Evolutionary conservation across 2,797 vertebrate species (phyloP).

Genomic region (Paramormyrops hopkinsi): DNA sequence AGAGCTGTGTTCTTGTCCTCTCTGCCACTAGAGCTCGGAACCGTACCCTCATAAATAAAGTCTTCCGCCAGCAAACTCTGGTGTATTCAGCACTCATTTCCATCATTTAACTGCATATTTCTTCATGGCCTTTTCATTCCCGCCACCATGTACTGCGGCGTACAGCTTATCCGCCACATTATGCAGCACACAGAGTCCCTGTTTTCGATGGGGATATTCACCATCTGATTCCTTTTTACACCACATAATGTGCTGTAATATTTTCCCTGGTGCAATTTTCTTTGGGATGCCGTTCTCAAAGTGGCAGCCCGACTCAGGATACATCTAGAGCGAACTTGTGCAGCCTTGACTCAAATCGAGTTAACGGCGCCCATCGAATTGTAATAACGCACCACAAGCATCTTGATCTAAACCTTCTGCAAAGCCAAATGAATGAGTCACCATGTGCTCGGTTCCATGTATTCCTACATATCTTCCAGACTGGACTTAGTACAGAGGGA

Average conservation of each 20-base stretch:
- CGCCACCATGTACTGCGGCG: slow-evolving; percentile 30
- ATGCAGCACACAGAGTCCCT: slow-evolving; percentile 32
- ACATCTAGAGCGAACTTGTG: slow-evolving; percentile 40
- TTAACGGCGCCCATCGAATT: neutral
- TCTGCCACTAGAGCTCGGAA: slow-evolving; percentile 40
- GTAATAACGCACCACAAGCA: neutral
- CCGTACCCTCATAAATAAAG: slow-evolving; percentile 41
- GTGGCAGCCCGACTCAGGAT: slow-evolving; percentile 43
- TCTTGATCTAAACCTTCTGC: neutral
- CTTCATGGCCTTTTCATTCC: slow-evolving; percentile 32
- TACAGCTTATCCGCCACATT: slow-evolving; percentile 26
- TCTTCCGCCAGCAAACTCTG: slow-evolving; percentile 34
- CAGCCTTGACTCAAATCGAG: slow-evolving; percentile 27
- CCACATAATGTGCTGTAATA: slow-evolving; percentile 38
- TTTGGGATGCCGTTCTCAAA: slow-evolving; percentile 36
- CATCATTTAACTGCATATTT: neutral
- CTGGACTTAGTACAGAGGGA: slow-evolving; percentile 31
- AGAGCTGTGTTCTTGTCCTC: slow-evolving; percentile 46
- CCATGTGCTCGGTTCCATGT: neutral
- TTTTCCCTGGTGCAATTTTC: slow-evolving; percentile 47
- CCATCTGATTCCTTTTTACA: slow-evolving; percentile 48
- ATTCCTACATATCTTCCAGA: slow-evolving; percentile 27
- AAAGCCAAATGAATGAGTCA: neutral
- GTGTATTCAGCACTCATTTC: slow-evolving; percentile 25
- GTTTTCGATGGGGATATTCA: slow-evolving; percentile 43